Conservation (phyloP, 2,113 vertebrate species). For the Parus major region DNA sequence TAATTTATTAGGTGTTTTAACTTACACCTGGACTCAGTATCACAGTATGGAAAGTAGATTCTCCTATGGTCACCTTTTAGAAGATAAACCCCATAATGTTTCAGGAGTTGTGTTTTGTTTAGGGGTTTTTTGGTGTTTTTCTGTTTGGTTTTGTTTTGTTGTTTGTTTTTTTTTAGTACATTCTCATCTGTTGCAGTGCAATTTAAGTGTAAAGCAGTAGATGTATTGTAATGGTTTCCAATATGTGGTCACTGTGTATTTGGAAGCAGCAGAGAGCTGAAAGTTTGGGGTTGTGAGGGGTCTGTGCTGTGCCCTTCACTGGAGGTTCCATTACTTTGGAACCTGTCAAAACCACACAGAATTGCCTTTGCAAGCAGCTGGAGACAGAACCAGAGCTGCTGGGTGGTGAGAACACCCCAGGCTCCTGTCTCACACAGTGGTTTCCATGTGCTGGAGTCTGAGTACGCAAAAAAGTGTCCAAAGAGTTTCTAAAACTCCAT, state of each 20-base stretch:
- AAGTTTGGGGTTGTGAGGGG: neutral
- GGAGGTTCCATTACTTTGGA: neutral
- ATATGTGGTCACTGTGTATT: neutral
- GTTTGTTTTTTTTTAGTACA: neutral
- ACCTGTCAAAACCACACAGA: neutral
- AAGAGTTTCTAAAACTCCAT: neutral
- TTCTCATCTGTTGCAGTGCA: neutral
- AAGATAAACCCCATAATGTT: neutral
- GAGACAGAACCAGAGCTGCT: neutral
- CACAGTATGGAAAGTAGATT: neutral
- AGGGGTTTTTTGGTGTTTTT: neutral
- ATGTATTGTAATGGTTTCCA: neutral
- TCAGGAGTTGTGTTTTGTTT: neutral
- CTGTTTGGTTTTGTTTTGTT: neutral
- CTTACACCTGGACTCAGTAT: neutral
- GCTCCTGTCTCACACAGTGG: neutral
- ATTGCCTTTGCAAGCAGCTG: neutral
- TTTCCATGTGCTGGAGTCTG: neutral
- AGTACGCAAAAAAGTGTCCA: neutral
- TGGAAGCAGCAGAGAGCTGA: neutral
- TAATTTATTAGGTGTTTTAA: neutral
- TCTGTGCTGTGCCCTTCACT: neutral
- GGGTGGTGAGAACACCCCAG: neutral
- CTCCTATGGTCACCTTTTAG: neutral
- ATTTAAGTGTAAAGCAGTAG: neutral